Base-by-base conservation (phyloP, 2,797 vertebrate species). In the Tinamus major region DNA sequence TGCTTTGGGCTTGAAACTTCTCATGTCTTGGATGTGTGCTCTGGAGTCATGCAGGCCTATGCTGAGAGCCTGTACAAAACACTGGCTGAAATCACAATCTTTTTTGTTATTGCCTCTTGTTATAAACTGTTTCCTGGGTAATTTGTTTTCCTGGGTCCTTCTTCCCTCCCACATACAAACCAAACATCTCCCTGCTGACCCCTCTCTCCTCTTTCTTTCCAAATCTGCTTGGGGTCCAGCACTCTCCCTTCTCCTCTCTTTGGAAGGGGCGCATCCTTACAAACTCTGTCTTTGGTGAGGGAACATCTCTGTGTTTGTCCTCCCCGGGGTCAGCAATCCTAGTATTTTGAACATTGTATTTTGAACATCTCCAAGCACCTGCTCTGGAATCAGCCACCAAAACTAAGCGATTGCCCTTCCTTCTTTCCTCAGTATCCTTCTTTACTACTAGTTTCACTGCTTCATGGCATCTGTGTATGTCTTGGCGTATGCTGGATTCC, bases 231-330 rank as follows among this genome's bases (percentile, higher is more conserved):
- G 44, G 3, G 16, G 5, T 55, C 29, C 31, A 31, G 74, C 5
- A 0, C 1, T 1, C 35, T 24, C 37, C 10, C 33, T 41, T 51
- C 19, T 10, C 9, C 8, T 27, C 20, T 2, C 5, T 46, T 15
- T 51, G 58, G 18, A 27, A 68, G 21, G 51, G 37, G 7, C 68
- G 58, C 51, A n/a, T 26, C 44, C 63, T 71, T 44, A 53, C 63
- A 68, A 53, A 58, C 53, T 13, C 65, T 39, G 5, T n/a, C 55
- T 41, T 29, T 35, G 42, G n/a, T 8, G 35, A 1, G 4, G 72
- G 48, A 68, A 37, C 75, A 63, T 41, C 53, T 62, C 41, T 9
- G 15, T 6, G 7, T 13, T n/a, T 55, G 5, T 13, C 13, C 33
- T n/a, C 48, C 26, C 42, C 26, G 9, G 62, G 46, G 31, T 5